These are phyloP conservation scores for Protodeltote pygarga DNA, from an alignment of 2,888 invertebrate species.

Conservation along the genomic window DNA sequence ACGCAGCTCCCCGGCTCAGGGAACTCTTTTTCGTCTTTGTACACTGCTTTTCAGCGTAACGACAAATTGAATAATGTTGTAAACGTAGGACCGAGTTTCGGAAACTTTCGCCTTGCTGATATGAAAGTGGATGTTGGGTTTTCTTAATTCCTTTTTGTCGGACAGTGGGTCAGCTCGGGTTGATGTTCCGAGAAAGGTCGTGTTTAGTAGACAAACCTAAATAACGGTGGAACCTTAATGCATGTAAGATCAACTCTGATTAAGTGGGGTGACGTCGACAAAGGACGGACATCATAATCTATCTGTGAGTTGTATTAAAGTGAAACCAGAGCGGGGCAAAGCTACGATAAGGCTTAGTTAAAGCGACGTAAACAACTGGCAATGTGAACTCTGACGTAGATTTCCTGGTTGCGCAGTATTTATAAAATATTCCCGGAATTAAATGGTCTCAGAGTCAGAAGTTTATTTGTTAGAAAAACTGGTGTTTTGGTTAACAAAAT, in stretches of 20 bases:
- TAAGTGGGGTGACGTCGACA: conserved; percentile 43
- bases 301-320: conserved; percentile 45
- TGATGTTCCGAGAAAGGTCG: conserved; percentile 20
- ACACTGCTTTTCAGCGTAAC: conserved; percentile 70
- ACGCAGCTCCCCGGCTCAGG: conserved; percentile 65
- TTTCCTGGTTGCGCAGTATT: conserved; percentile 1
- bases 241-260: conserved; percentile 44
- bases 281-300: conserved; percentile 48
- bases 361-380: conserved; percentile 30
- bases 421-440: conserved; percentile 26
- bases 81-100: conserved; percentile 55
- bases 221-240: conserved; percentile 27
- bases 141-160: conserved; percentile 48
- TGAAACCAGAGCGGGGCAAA: conserved; percentile 43
- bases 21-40: conserved; percentile 68
- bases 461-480: no score
- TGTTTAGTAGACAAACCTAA: conserved; percentile 33
- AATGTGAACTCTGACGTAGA: conserved; percentile 8
- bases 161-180: conserved; percentile 29
- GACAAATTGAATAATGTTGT: conserved; percentile 78
- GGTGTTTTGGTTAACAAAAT: no score
- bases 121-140: conserved; percentile 38
- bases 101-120: conserved; percentile 48
- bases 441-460: no score
- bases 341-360: conserved; percentile 27